These are phyloP conservation scores for Acanthoscelides obtectus DNA, from an alignment of 2,888 invertebrate species.

Conservation along the genomic window DNA sequence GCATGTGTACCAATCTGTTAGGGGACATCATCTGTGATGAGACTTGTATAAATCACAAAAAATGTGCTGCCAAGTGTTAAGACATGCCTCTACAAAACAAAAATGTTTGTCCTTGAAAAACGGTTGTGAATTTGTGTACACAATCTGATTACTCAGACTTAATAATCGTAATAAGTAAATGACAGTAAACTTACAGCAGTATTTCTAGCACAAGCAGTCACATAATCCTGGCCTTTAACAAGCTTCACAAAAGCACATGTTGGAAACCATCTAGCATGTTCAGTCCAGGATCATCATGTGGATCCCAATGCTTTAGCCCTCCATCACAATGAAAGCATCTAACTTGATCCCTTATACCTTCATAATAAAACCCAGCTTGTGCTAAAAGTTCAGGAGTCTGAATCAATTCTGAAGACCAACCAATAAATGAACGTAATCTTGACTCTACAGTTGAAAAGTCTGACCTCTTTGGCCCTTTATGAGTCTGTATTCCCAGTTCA, in stretches of 20 bases:
- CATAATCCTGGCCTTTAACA: conserved; percentile 75
- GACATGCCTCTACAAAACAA: too few species aligned
- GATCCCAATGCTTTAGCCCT: conserved; percentile 85
- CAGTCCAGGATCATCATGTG: conserved; percentile 89
- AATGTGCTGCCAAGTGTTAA: too few species aligned
- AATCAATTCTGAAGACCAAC: conserved; percentile 71
- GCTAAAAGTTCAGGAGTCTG: conserved; percentile 75
- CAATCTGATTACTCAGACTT: too few species aligned
- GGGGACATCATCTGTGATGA: too few species aligned
- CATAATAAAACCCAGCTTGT: conserved; percentile 86
- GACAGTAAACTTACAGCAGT: background rate
- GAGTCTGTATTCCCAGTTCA: conserved; percentile 57
- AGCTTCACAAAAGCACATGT: conserved; percentile 79
- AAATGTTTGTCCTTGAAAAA: too few species aligned
- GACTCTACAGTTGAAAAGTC: conserved; percentile 64
- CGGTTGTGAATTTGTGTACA: too few species aligned
- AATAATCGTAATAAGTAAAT: too few species aligned
- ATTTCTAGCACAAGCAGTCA: conserved; percentile 49
- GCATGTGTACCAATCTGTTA: too few species aligned
- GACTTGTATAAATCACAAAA: too few species aligned
- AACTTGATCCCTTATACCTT: conserved; percentile 68
- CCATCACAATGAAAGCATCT: conserved; percentile 95
- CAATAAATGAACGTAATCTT: conserved; percentile 64
- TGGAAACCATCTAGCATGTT: conserved; percentile 92
- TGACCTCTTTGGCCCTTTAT: conserved; percentile 60